These are phyloP conservation scores for Oxygymnocypris stewartii DNA, from an alignment of 2,113 vertebrate species.

Conservation along the genomic window DNA sequence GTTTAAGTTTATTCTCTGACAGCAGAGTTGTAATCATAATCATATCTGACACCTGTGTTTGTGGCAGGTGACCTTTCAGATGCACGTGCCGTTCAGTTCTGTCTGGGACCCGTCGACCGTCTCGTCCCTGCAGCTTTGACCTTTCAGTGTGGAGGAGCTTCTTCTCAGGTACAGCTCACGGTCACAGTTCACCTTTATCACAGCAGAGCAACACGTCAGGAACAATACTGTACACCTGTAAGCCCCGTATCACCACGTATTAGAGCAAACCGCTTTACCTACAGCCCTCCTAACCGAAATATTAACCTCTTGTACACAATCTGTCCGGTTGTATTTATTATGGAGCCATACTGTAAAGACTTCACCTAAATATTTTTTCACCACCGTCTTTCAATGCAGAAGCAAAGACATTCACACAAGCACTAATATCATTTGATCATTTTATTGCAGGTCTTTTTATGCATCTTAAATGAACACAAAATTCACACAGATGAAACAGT, in stretches of 20 bases:
- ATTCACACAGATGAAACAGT: not conserved
- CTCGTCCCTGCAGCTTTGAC: slow-evolving; percentile 18
- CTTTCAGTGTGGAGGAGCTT: slow-evolving; percentile 19
- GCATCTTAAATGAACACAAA: not conserved
- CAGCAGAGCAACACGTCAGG: slow-evolving; percentile 43
- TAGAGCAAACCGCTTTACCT: not conserved
- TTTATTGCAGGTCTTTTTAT: not conserved
- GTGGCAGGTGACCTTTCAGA: slow-evolving; percentile 52
- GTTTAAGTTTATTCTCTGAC: not conserved
- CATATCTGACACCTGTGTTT: not conserved
- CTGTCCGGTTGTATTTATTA: not conserved
- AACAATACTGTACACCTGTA: slow-evolving; percentile 23
- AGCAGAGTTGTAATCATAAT: not conserved
- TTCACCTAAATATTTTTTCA: not conserved
- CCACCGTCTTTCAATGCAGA: not conserved
- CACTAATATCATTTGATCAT: not conserved
- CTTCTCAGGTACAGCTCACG: slow-evolving; percentile 56
- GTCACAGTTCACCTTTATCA: slow-evolving; percentile 70
- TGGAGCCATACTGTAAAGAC: not conserved
- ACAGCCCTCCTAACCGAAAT: no score
- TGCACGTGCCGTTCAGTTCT: no score
- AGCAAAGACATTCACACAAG: not conserved
- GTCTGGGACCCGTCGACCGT: no score
- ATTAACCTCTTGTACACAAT: not conserved
- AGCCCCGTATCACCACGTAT: not conserved